A percentile compares a stretch with the other conserved stretches of the same genome.
phyloP scores from a whole-genome alignment of 2,797 vertebrate species.

The Chromobotia macracanthus region DNA sequence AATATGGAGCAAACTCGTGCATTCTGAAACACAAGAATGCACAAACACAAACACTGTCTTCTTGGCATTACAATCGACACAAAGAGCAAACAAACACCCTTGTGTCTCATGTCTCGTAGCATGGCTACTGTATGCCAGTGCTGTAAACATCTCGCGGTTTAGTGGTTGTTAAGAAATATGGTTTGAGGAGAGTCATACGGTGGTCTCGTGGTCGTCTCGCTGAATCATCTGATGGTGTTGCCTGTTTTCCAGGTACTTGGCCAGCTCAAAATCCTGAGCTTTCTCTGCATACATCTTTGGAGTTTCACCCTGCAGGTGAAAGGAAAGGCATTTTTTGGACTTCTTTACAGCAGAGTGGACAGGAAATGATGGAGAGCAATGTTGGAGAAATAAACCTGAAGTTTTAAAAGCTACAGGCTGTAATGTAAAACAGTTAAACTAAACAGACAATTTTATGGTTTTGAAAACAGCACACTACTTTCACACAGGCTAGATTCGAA shows the following conservation, averaged over 20 bases:
- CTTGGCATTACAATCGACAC: conserved; percentile 35
- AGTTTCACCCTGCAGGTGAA: conserved; percentile 83
- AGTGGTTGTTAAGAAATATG: not conserved
- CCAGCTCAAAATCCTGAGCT: conserved; percentile 83
- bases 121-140: no score
- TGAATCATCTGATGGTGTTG: conserved; percentile 93
- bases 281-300: conserved; percentile 86
- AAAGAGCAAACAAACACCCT: conserved; percentile 19
- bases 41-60: conserved; percentile 31
- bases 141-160: not conserved
- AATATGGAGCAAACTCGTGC: conserved; percentile 41
- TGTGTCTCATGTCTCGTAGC: not conserved
- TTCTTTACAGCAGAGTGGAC: not conserved
- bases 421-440: no score
- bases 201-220: conserved; percentile 91
- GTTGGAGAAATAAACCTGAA: no score
- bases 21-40: conserved; percentile 31
- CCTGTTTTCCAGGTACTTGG: conserved; percentile 87
- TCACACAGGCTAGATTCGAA: no score
- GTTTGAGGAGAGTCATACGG: conserved; percentile 78
- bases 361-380: no score
- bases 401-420: no score
- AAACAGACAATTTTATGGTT: not conserved
- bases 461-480: no score
- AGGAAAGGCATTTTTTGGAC: not conserved